Evolutionary conservation across 2,797 vertebrate genomes (phyloP), one percentile per base, ranked within the genome.

Genomic region (Champsocephalus gunnari): DNA sequence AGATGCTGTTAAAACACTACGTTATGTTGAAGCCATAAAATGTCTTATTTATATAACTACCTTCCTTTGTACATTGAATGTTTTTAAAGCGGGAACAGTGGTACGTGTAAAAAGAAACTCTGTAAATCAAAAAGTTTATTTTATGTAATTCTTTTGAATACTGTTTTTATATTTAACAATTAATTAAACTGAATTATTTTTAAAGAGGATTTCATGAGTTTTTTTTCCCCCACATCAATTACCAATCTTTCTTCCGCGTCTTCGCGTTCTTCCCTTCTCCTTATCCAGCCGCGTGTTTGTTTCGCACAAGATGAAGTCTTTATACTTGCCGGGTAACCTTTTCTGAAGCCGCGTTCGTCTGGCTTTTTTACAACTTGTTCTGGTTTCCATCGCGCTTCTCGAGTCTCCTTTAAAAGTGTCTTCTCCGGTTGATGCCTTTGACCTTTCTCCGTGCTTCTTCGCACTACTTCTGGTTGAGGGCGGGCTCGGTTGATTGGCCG

Each of bases 151-250:
- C 79, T 69, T 65, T 3, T 54, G 14, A 53, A 12, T 66, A 24
- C 28, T 67, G 24, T 83, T 85, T 85, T 38, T 69, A 28, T 73
- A 71, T 78, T 64, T 55, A 71, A 66, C 1, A 79, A 89, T 77
- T 12, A 81, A 91, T 89, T 86, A 91, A 91, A 81, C 73, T 88
- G 77, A 92, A 86, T 82, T 83, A 5, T 87, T 88, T 38, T 75
- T 72, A 61, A 58, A 3, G 14, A 32, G 3, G 13, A 56, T 69
- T 47, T 53, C 2, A 0, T 17, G 41, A 58, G 2, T 19, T 17
- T 24, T 11, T 24, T 13, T 14, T 1, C 3, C 13, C 0, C 1
- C 4, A 43, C 57, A n/a, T 28, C 12, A 24, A 24, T 12, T 5
- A 24, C 4, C 11, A 13, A 5, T 47, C 49, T 54, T 62, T 49